A percentile compares a stretch with the other conserved stretches of the same genome.
Evolutionary conservation across 2,888 invertebrate species (phyloP).

Genomic region (Microchrysa polita): DNA sequence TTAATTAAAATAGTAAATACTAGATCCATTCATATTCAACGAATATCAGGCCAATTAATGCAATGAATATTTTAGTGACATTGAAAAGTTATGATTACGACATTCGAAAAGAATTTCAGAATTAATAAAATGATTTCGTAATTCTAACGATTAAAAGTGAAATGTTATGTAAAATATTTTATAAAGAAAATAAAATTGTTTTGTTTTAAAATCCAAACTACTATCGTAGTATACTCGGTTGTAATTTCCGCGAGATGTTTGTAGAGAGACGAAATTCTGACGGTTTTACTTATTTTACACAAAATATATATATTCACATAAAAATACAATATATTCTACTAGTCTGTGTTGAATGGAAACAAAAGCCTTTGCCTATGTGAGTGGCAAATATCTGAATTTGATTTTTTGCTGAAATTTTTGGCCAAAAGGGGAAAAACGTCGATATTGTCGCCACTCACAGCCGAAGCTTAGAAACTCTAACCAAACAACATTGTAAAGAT

Average conservation of each 20-base stretch:
- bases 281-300: conserved; percentile 4
- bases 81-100: conserved; percentile 16
- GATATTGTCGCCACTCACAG: neutral
- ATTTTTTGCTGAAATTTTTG: neutral
- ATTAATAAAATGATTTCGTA: neutral
- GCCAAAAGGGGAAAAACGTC: neutral
- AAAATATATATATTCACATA: neutral
- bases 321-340: conserved; percentile 32
- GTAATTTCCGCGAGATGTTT: too few relatives aligned
- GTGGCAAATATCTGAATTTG: neutral
- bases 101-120: neutral
- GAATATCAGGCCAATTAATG: neutral
- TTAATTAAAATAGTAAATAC: neutral
- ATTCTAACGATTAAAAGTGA: neutral
- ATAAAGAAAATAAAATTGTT: conserved; percentile 18
- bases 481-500: neutral
- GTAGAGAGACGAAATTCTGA: too few relatives aligned
- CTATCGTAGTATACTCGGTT: neutral
- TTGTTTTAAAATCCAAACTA: conserved; percentile 6
- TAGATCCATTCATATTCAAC: neutral
- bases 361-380: neutral
- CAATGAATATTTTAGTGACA: conserved; percentile 15
- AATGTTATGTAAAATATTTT: conserved; percentile 14
- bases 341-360: neutral
- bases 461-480: neutral